These are phyloP conservation scores for Monoplex corrugatus DNA, from an alignment of 2,888 invertebrate genomes.

Conservation along the genomic window DNA sequence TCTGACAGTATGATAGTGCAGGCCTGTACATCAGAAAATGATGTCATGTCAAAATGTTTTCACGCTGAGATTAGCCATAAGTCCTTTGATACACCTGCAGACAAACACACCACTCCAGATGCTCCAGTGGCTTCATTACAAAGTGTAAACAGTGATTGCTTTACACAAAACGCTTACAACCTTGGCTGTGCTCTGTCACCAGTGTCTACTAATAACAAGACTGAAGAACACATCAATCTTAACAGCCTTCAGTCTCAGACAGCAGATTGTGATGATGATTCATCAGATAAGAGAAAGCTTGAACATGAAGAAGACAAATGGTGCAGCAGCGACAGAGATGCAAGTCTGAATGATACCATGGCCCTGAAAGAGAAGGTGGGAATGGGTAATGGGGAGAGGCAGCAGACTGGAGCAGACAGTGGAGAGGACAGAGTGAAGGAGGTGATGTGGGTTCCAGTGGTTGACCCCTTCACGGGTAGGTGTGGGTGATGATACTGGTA, in stretches of 20 bases:
- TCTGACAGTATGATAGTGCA: neutral
- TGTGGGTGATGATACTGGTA: too few species aligned
- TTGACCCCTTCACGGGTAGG: slow-evolving; percentile 61
- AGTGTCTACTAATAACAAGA: too few species aligned
- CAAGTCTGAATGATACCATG: too few species aligned
- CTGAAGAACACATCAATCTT: neutral
- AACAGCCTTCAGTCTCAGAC: neutral
- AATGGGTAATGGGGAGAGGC: neutral
- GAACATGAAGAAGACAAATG: neutral
- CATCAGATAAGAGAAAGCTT: neutral
- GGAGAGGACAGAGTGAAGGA: neutral
- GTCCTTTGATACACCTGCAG: neutral
- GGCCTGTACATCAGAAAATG: neutral
- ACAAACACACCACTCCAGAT: neutral
- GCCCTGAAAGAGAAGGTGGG: neutral
- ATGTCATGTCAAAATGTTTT: neutral
- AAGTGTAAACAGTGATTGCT: neutral
- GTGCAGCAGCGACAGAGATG: too few species aligned
- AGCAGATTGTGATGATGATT: neutral
- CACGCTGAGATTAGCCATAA: neutral
- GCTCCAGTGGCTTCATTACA: neutral
- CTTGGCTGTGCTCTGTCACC: neutral
- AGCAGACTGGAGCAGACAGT: neutral
- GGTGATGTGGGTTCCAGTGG: slow-evolving; percentile 59
- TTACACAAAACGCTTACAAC: slow-evolving; percentile 29